These are phyloP conservation scores for Psilopogon haemacephalus DNA, from an alignment of 2,113 vertebrate genomes.

Conservation along the genomic window DNA sequence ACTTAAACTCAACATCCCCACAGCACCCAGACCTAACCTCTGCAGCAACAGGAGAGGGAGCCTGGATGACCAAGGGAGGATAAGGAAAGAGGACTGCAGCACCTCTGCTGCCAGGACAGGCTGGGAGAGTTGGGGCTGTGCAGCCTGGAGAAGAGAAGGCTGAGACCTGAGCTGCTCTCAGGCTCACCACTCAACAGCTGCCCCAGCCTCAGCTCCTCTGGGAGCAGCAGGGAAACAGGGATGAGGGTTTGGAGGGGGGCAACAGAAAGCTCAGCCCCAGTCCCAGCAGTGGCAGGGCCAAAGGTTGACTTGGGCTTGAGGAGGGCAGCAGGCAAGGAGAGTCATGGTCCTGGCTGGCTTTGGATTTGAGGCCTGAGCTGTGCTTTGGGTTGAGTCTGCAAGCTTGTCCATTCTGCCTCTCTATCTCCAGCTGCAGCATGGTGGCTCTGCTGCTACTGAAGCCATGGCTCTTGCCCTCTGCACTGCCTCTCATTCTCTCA, in stretches of 20 bases:
- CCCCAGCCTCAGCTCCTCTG: neutral
- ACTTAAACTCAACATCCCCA: neutral
- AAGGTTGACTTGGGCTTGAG: neutral
- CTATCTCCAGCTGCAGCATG: neutral
- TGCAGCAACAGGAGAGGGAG: neutral
- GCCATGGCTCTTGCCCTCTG: neutral
- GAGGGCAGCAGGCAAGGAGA: neutral
- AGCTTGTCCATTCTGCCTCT: neutral
- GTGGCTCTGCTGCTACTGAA: neutral
- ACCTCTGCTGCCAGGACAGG: no score
- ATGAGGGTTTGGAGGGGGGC: accelerated
- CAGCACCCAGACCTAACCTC: neutral
- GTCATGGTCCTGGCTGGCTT: neutral
- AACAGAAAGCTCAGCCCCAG: neutral
- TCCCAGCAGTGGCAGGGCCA: neutral
- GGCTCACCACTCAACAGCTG: neutral
- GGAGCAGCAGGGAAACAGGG: neutral
- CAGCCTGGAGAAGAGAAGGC: no score
- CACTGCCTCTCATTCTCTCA: neutral
- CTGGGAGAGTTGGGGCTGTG: no score
- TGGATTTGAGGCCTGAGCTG: neutral
- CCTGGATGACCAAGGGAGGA: neutral
- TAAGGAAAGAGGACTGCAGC: neutral
- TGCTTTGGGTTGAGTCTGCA: neutral
- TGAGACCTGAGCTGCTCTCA: no score